These are phyloP conservation scores for Steinernema scapterisci DNA, from an alignment of 2,888 invertebrate genomes.

Conservation along the genomic window DNA sequence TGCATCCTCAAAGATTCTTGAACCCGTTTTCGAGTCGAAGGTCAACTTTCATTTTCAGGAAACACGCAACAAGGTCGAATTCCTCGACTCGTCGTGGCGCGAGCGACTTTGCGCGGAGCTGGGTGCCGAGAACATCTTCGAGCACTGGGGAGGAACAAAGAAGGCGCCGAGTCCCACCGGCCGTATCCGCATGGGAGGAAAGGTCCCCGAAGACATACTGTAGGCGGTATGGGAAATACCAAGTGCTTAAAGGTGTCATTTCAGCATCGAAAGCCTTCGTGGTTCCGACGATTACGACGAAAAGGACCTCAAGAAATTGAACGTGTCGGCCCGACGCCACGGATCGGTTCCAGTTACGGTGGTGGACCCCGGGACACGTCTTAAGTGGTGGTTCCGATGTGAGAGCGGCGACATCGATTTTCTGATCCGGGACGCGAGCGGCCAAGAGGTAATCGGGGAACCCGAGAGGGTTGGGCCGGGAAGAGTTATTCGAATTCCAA, in stretches of 20 bases:
- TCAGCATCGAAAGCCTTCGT: constrained; percentile 9
- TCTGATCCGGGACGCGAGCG: constrained; percentile 43
- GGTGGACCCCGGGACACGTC: constrained; percentile 43
- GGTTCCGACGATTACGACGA: constrained; percentile 43
- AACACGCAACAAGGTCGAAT: constrained; percentile 10
- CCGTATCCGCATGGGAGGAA: constrained; percentile 56
- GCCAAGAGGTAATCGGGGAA: constrained; percentile 37
- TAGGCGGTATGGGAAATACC: neutral
- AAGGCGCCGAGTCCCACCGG: constrained; percentile 43
- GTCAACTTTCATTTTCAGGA: neutral
- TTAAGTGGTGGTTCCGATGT: constrained; percentile 50
- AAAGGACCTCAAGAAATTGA: constrained; percentile 52
- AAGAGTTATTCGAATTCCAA: neutral
- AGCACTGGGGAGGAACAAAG: constrained; percentile 54
- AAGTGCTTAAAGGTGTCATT: neutral
- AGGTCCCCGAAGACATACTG: constrained; percentile 6
- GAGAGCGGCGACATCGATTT: constrained; percentile 54
- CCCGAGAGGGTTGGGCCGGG: neutral
- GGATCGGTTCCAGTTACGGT: constrained; percentile 40
- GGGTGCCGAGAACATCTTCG: constrained; percentile 49
- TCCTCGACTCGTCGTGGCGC: constrained; percentile 22
- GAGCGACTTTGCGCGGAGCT: constrained; percentile 32
- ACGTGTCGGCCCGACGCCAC: constrained; percentile 50
- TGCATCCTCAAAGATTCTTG: no score
- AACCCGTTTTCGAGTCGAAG: neutral